Base-by-base conservation (phyloP, 2,797 vertebrate genomes). In the Oophaga sylvatica region DNA sequence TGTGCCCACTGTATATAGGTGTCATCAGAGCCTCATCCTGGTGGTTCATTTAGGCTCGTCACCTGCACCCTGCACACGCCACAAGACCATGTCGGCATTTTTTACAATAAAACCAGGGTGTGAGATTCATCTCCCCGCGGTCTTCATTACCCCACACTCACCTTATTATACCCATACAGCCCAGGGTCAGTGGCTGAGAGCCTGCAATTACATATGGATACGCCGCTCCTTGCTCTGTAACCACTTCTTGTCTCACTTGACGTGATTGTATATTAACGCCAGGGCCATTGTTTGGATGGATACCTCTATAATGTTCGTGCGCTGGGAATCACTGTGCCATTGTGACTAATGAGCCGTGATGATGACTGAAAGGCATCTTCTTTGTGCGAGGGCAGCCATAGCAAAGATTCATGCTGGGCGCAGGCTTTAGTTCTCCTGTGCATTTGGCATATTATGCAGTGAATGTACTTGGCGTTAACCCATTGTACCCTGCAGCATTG, bases 21-120 rank as follows among this genome's bases (percentile, higher is more conserved):
- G 20, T 77, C 16, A 17, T 19, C 15, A 8, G 31, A 5, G 31
- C 9, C 5, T 35, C 31, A 2, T 7, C 41, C 1, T 15, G 17
- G n/a, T 41, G 41, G 68, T 19, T 22, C 35, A 12, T 45, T 12
- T 13, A 48, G 12, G 31, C 62, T 26, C 8, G 22, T 67, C 1
- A 3, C 22, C 70, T 73, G 31, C 70, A 45, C 35, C 41, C 17
- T 63, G 71, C 7, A 45, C 41, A 71, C 59, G 29, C n/a, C 13
- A 48, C 22, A 26, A 26, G 35, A 53, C 11, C n/a, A 35, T 71
- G 81, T 85, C 83, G 78, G 73, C 83, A 53, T 63, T 84, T 84
- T 83, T 45, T 76, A 5, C 26, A 20, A 19, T 56, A 31, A 35
- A 60, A 56, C 77, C 48, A 15, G 65, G 56, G 29, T 84, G 12